These are phyloP conservation scores for Brachyalestes nurse DNA, from an alignment of 2,797 vertebrate species.

Conservation along the genomic window DNA sequence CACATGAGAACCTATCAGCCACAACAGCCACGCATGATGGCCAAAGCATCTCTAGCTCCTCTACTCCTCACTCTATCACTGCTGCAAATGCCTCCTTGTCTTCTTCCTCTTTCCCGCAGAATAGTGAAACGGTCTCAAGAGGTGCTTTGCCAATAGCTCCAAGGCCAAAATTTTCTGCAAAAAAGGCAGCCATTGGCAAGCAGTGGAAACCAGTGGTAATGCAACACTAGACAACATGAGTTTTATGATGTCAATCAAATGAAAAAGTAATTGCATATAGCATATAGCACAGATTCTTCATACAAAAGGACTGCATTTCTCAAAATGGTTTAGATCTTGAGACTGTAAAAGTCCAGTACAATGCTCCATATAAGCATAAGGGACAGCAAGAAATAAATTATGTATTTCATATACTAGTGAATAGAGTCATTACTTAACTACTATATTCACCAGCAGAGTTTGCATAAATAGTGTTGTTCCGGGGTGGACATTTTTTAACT, in stretches of 20 bases:
- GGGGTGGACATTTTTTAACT: background rate
- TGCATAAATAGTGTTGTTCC: background rate
- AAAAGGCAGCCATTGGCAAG: constrained; percentile 86
- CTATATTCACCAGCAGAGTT: background rate
- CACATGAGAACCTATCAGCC: constrained; percentile 72
- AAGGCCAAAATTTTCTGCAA: constrained; percentile 94
- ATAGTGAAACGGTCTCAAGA: constrained; percentile 76
- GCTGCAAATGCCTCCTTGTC: constrained; percentile 63
- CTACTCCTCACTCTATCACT: constrained; percentile 53
- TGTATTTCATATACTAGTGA: background rate
- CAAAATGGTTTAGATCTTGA: constrained; percentile 9
- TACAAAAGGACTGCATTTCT: background rate
- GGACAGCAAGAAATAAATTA: background rate
- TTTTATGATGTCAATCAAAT: constrained; percentile 46
- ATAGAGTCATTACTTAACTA: background rate
- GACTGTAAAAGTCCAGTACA: background rate
- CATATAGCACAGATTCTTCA: background rate
- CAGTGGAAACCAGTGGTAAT: constrained; percentile 90
- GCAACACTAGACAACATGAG: constrained; percentile 75
- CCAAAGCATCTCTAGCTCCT: constrained; percentile 53
- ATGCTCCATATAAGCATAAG: background rate
- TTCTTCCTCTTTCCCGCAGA: constrained; percentile 70
- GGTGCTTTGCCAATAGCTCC: constrained; percentile 85
- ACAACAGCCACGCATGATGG: constrained; percentile 60
- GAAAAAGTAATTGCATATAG: background rate